Base-by-base conservation (phyloP, 1,140 invertebrate genomes). In the Stratiolaelaps scimitus region DNA sequence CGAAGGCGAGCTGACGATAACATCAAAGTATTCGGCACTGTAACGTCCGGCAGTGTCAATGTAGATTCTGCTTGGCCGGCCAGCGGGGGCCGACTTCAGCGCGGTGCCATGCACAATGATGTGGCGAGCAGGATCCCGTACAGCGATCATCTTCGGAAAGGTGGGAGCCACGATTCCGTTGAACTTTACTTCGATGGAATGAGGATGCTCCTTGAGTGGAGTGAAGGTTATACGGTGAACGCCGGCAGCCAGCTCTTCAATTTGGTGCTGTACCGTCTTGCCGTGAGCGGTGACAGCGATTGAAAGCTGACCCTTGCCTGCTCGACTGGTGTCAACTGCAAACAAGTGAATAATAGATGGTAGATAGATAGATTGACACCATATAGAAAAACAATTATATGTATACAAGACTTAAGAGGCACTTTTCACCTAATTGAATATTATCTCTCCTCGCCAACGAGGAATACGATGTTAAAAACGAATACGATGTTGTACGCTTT, bases 11-110 rank as follows among this genome's bases (percentile, higher is more conserved):
- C 26, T 79, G 0, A 92, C 85, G 0, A 92, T 85, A 0, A 92
- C 88, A 74, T 93, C 90, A 72, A 94, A 92, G 72, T 92, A 88
- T 68, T 89, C 81, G 0, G 88, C 87, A 5, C 87, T 83, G 28
- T 69, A 69, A 68, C 85, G 79, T 15, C 89, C 88, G 0, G 88
- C 78, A 0, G 88, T 92, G 72, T 92, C 88, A 64, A 93, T 91
- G 26, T 87, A 84, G 76, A 93, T 92, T 0, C 85, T 86, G 4
- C 87, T 86, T 0, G 86, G 82, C 74, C 86, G 84, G 0, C 85
- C 84, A 10, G 86, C 82, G 66, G 83, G 81, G 0, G 86, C 84
- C 72, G 90, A 87, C 77, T 92, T 91, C 1, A 92, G 76, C 86
- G 88, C 40, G 85, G 73, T 0, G 86, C 88, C 64, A 82, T 84